Evolutionary conservation across 2,113 vertebrate species (phyloP), one percentile per base, ranked within the genome.

Genomic region (Dicerorhinus sumatrensis): DNA sequence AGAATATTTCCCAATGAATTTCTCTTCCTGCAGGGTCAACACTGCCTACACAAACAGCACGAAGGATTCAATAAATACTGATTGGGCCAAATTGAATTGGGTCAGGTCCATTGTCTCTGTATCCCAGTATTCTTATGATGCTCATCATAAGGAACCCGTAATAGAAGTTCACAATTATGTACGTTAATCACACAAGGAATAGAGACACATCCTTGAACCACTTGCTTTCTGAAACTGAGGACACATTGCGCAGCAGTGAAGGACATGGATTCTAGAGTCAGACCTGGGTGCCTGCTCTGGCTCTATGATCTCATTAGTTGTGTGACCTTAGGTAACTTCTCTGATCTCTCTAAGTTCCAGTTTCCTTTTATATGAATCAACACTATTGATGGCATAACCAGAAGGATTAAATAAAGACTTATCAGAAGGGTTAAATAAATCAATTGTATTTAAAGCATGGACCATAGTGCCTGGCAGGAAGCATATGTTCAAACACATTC

Each of bases 281-380:
- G 20, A 91, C 5, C 29, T 12, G n/a, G 1, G 2, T 77, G 91
- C 42, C 33, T 73, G 3, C 5, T 80, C 51, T 2, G 6, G 39
- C 13, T 62, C 2, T 48, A 0, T 5, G 25, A 87, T 54, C 65
- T 56, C 33, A 70, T 16, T n/a, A 60, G 2, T 11, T 63, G 3
- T 48, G 13, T 23, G 17, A 82, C 60, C 25, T 70, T 25, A 29
- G 56, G 20, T 48, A 48, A 75, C 42, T n/a, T 46, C 36, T 17
- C 65, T 73, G 69, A 81, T 63, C 25, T 87, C n/a, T 33, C 14
- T 67, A 58, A 60, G 17, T 51, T 72, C 48, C 62, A 54, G 20
- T 81, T 95, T 84, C 11, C 6, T 70, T 84, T 27, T 65, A 31
- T 69, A 42, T 39, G 56, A 89, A 91, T 97, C 62, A 54, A 70